Evolutionary conservation across 2,113 vertebrate genomes (phyloP), one percentile per base, ranked within the genome.

Genomic region (Dryoscopus gambensis): DNA sequence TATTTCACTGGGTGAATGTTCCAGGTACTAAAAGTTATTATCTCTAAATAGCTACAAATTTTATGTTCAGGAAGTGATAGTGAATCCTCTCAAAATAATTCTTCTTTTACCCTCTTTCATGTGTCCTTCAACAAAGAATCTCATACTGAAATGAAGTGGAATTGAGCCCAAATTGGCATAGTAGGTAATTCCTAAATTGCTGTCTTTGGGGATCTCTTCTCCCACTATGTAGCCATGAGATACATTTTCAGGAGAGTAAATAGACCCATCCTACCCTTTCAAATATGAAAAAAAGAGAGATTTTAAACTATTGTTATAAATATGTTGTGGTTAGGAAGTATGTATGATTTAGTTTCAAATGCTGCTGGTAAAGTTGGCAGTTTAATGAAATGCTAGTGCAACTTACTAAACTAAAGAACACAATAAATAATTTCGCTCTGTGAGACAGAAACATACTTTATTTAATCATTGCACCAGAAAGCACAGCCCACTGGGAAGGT

Each of bases 211-310:
- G 16, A 25, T 77, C 8, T 56, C 55, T 78, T 63, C n/a, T 69
- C 85, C 35, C 12, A 7, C 28, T 53, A 13, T 0, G 0, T 24
- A 50, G 44, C 15, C 30, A 55, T 0, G 0, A 37, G 31, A 10
- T 44, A 33, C 9, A 8, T 91, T 89, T 63, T 64, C 56, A 64
- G 21, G 49, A 64, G 10, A 18, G 4, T 53, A 39, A 31, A 33
- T 37, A 64, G 44, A 23, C 4, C 13, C 15, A 13, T 53, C 19
- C 18, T 85, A 63, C 20, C 9, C 22, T 64, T 87, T 64, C 27
- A 74, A 77, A 60, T 21, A 46, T 20, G 35, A 27, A 3, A 31
- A 7, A 46, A 47, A 50, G 13, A 50, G 16, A 10, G 3, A 33
- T 68, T 23, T 81, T 16, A 33, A 23, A 31, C 11, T 24, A 6